Conservation (phyloP, 2,113 vertebrate species). For the Myotis brandtii region DNA sequence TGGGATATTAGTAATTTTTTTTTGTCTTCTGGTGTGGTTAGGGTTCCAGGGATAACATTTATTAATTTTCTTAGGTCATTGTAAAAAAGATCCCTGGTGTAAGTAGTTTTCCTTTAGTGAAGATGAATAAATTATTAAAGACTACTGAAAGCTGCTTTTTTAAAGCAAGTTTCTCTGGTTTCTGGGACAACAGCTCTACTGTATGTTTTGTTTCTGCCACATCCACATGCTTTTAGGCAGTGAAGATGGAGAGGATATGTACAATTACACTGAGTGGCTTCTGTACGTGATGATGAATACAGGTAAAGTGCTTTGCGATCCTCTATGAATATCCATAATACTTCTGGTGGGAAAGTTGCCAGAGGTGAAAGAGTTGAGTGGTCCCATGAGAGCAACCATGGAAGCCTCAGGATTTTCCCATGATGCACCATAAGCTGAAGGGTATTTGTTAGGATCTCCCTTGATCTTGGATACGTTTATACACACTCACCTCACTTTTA, state of each 20-base stretch:
- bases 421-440: constrained; percentile 20
- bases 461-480: background rate
- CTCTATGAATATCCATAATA: background rate
- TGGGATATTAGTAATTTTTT: background rate
- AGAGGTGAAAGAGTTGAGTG: background rate
- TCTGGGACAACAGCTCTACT: background rate
- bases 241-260: background rate
- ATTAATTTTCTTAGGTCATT: background rate
- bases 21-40: background rate
- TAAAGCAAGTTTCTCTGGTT: constrained; percentile 13
- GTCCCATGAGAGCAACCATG: background rate
- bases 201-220: constrained; percentile 18
- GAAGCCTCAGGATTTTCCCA: background rate
- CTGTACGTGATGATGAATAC: background rate
- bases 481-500: background rate
- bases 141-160: constrained; percentile 13
- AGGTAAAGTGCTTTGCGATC: background rate
- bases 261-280: background rate
- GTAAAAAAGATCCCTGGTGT: background rate
- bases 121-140: constrained; percentile 31
- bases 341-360: background rate
- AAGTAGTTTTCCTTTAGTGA: constrained; percentile 36
- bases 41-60: background rate
- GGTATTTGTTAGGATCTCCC: background rate
- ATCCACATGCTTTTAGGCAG: background rate